phyloP scores from a whole-genome alignment of 2,888 invertebrate species.

The Amblyjoppa proteus region DNA sequence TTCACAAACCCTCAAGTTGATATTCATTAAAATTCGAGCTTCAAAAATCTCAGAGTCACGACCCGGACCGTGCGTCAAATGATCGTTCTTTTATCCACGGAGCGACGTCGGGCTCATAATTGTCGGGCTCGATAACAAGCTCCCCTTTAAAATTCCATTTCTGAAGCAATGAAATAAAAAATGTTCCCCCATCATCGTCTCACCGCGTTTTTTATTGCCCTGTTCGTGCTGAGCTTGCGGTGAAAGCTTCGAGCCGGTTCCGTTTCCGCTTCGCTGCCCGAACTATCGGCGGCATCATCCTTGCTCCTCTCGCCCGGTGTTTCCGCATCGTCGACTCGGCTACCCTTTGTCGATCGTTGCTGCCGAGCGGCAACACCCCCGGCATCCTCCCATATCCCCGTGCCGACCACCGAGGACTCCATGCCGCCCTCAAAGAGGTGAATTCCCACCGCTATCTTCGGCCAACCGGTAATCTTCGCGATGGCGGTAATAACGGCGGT shows the following conservation, averaged over 20 bases:
- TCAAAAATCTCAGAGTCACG: no score
- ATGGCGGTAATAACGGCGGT: background rate
- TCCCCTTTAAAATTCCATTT: background rate
- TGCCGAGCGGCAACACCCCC: slow-evolving; percentile 24
- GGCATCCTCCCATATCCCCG: slow-evolving; percentile 41
- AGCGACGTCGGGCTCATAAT: background rate
- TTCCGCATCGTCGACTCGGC: slow-evolving; percentile 52
- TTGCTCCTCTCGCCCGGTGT: slow-evolving; percentile 57
- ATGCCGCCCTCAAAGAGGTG: slow-evolving; percentile 32
- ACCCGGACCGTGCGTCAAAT: background rate
- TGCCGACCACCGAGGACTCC: slow-evolving; percentile 45
- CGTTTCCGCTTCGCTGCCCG: slow-evolving; percentile 94
- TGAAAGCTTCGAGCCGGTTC: slow-evolving; percentile 92
- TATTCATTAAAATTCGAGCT: no score
- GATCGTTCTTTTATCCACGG: background rate
- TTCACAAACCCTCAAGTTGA: no score
- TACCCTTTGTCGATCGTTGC: slow-evolving; percentile 46
- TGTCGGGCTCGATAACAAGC: background rate
- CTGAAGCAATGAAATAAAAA: background rate
- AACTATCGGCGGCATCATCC: slow-evolving; percentile 87
- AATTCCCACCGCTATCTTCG: slow-evolving; percentile 32
- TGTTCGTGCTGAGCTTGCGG: slow-evolving; percentile 93
- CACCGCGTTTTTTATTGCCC: slow-evolving; percentile 93
- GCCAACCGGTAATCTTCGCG: slow-evolving; percentile 20
- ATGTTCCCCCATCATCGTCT: slow-evolving; percentile 80